A percentile compares a stretch with the other conserved stretches of the same genome.
Conservation (phyloP, 2,888 invertebrate species). For the Enoplolaimus lenunculus region DNA sequence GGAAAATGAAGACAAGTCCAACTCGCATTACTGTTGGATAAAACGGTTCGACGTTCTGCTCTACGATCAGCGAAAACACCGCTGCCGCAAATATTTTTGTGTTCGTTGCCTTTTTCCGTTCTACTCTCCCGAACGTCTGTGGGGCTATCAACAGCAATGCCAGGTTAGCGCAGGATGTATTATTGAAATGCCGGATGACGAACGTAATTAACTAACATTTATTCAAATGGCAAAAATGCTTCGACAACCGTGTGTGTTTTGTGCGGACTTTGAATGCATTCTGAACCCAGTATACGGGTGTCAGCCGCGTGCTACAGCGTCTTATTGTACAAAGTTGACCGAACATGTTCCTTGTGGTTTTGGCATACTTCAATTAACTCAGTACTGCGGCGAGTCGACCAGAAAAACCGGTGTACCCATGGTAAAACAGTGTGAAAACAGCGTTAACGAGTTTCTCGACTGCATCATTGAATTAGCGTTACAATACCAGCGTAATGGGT, state of each 20-base stretch:
- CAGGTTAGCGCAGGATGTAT: background rate
- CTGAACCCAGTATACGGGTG: background rate
- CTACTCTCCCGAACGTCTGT: background rate
- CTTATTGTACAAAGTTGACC: background rate
- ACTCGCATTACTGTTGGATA: background rate
- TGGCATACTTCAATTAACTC: background rate
- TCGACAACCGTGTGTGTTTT: background rate
- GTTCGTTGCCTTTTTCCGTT: background rate
- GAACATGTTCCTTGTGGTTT: background rate
- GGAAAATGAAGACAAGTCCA: background rate
- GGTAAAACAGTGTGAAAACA: background rate
- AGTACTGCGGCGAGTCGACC: no score
- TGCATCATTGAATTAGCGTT: background rate
- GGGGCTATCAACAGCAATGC: background rate
- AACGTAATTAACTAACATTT: background rate
- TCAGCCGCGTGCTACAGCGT: background rate
- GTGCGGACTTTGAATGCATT: conserved; percentile 12
- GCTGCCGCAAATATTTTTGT: background rate
- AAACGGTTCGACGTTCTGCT: background rate
- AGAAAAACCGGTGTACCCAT: no score
- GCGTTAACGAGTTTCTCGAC: background rate
- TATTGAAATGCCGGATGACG: background rate
- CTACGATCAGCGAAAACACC: background rate
- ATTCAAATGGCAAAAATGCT: background rate
- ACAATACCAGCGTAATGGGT: background rate